Evolutionary conservation across 1,140 invertebrate species (phyloP), one percentile per base, ranked within the genome.

Genomic region (Philopotamus ludificatus): DNA sequence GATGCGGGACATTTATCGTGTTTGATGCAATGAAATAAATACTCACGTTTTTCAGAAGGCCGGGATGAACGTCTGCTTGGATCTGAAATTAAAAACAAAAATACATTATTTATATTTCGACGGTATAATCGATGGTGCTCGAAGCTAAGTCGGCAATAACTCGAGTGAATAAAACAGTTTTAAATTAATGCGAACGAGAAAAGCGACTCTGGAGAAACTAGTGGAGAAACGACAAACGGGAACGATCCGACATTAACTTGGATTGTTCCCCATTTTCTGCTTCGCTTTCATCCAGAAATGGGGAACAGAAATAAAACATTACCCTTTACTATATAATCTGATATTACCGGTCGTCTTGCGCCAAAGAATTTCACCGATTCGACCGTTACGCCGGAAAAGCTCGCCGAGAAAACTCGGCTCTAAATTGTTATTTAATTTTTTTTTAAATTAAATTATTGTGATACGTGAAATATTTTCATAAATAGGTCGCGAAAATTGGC

Each of bases 321-420:
- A 61, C 34, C 42, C 49, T 54, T 23, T 47, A 22, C 54, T 16
- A n/a, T 45, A 63, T 67, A 67, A 67, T 67, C 60, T 63, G 51
- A 67, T 66, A 57, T 22, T 25, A 34, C 58, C n/a, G 28, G 28
- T 59, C 42, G 53, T 34, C 44, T 34, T 66, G 21, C 60, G 18
- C n/a, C 44, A 41, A 9, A 28, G 28, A 54, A 15, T 62, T 62
- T 25, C 26, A 55, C 28, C 28, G 28, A 34, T 55, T 51, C 51
- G 58, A 21, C 23, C 57, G 4, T 34, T 34, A 7, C 28, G 28
- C 28, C 28, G 12, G 28, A 34, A 12, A 34, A 34, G 28, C 28
- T n/a, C n/a, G n/a, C n/a, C 4, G 28, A 12, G 12, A 34, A 12
- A 34, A 34, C n/a, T n/a, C n/a, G n/a, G n/a, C n/a, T n/a, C n/a